Evolutionary conservation across 2,797 vertebrate genomes (phyloP).

Genomic region (Amphiprion clarkii): DNA sequence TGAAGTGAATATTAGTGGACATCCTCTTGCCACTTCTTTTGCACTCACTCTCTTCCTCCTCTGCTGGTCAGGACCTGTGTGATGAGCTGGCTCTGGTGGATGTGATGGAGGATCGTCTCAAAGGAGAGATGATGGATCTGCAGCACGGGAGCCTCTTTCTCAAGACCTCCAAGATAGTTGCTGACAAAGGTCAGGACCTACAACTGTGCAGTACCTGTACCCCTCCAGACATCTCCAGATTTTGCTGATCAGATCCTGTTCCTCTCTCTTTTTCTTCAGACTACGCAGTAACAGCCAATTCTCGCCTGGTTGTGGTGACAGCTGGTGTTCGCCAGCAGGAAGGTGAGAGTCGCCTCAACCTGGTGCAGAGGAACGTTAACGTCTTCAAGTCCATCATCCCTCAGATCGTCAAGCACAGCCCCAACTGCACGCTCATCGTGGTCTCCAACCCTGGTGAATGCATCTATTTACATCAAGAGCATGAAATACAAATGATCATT

Average conservation of each 20-base stretch:
- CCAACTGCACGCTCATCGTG: constrained; percentile 93
- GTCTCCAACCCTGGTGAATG: constrained; percentile 95
- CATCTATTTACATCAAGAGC: not conserved
- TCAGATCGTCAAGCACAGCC: constrained; percentile 94
- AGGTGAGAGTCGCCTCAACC: constrained; percentile 94
- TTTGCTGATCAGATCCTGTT: not conserved
- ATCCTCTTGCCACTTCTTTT: not conserved
- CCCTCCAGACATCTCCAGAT: not conserved
- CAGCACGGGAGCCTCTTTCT: constrained; percentile 97
- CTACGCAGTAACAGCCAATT: constrained; percentile 94
- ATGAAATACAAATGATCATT: not conserved
- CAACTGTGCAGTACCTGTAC: no score
- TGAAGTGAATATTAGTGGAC: no score
- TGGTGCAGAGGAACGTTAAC: constrained; percentile 97
- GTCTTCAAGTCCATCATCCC: constrained; percentile 97
- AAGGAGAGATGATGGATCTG: constrained; percentile 97
- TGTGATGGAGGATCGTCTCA: constrained; percentile 95
- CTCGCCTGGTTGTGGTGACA: constrained; percentile 94
- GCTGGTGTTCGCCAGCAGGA: constrained; percentile 97
- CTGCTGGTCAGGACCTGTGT: constrained; percentile 85
- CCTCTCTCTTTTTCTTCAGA: constrained; percentile 78
- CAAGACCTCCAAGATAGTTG: constrained; percentile 93
- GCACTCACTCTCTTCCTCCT: not conserved
- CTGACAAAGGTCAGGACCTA: constrained; percentile 89
- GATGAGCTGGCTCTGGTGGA: constrained; percentile 97